Conservation (phyloP, 2,888 invertebrate species). For the Tipula helvola region DNA sequence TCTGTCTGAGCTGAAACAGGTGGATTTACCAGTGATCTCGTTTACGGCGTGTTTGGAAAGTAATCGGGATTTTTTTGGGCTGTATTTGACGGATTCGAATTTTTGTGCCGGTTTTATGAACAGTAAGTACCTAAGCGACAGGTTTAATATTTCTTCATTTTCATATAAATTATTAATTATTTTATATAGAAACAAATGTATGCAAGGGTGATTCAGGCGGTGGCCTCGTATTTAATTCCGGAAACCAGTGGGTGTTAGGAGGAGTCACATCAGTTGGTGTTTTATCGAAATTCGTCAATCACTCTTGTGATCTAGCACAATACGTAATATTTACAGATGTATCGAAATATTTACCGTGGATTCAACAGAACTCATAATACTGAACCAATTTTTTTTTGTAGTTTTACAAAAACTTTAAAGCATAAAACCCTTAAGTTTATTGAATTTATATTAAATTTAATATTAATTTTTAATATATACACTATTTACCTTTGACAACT, state of each 20-base stretch:
- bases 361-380: constrained; percentile 15
- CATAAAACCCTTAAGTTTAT: too few relatives aligned
- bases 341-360: constrained; percentile 27
- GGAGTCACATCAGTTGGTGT: constrained; percentile 17
- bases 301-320: constrained; percentile 35
- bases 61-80: constrained; percentile 17
- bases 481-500: too few relatives aligned
- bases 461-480: too few relatives aligned
- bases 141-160: neutral
- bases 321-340: constrained; percentile 39
- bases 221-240: constrained; percentile 30
- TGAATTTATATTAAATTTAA: too few relatives aligned
- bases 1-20: constrained; percentile 20
- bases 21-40: constrained; percentile 26
- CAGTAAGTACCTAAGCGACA: constrained; percentile 8
- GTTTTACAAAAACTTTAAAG: too few relatives aligned
- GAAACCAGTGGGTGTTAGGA: constrained; percentile 14
- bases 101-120: constrained; percentile 18
- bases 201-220: constrained; percentile 43
- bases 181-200: constrained; percentile 29
- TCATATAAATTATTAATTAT: neutral
- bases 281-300: constrained; percentile 18
- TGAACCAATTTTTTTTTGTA: too few relatives aligned
- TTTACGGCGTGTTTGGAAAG: constrained; percentile 25
- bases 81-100: constrained; percentile 13